Base-by-base conservation (phyloP, 2,113 vertebrate genomes). In the Rousettus leschenaultii region DNA sequence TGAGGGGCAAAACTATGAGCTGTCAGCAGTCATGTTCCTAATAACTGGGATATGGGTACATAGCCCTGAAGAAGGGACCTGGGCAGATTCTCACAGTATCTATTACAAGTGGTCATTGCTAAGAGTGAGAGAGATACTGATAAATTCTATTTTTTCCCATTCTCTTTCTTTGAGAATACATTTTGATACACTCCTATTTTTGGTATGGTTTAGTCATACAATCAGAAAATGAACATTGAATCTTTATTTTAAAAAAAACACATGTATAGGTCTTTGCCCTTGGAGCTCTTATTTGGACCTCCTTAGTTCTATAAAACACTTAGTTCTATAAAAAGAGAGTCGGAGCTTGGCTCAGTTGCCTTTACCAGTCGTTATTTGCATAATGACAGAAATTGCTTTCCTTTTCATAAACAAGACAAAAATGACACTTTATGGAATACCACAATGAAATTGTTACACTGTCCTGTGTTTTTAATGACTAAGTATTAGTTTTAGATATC, bases 281-380 rank as follows among this genome's bases (percentile, higher is more conserved):
- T 96, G 68, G 48, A 84, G 16, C 51, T 86, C 16, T 71, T n/a
- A 19, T 45, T 33, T 92, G 38, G 86, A 86, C 79, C 19, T 68
- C 16, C 40, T 71, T 77, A 48, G 7, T 79, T 94, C 48, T 90
- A 15, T 43, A 65, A 91, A 70, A 80, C 13, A 33, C 4, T 33
- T 35, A 30, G 21, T 48, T 33, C 51, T 16, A 51, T 51, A 51
- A 38, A 73, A 77, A 86, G 35, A 63, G 15, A 95, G 79, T 84
- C 19, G 43, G 68, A 94, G 12, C 6, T 57, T 59, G 45, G 26
- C 10, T 96, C 40, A 40, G 5, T 55, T 74, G 14, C 80, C 61
- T 86, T 77, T 83, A 66, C 35, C 51, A 89, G 65, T 71, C 45
- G 55, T 28, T 88, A 77, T 71, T 95, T 95, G 38, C 55, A 79